A percentile compares a stretch with the other conserved stretches of the same genome.
phyloP scores from a whole-genome alignment of 2,797 vertebrate genomes.

The Monodelphis domestica region DNA sequence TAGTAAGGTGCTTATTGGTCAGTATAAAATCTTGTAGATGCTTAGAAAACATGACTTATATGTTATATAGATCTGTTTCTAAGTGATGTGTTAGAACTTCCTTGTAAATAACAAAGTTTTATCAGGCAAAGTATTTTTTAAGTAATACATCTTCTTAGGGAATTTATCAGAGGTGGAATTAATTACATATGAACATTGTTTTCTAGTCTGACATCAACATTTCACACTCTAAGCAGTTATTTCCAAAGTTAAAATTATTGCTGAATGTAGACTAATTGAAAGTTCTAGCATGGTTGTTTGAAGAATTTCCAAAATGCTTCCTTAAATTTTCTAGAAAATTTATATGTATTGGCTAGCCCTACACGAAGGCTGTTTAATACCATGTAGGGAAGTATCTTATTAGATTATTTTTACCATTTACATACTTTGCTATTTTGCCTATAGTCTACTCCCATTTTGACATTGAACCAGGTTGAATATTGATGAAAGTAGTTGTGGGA shows the following conservation, averaged over 20 bases:
- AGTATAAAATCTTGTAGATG: neutral
- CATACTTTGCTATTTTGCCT: conserved; percentile 6
- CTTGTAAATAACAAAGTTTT: neutral
- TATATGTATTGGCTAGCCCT: neutral
- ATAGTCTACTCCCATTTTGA: conserved; percentile 8
- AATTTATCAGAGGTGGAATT: conserved; percentile 1
- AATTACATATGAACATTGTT: conserved; percentile 14
- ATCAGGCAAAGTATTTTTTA: neutral
- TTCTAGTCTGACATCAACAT: conserved; percentile 23
- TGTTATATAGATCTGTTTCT: neutral
- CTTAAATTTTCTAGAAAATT: conserved; percentile 9
- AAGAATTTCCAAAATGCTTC: conserved; percentile 34
- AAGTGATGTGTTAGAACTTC: neutral
- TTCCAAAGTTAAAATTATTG: conserved; percentile 22
- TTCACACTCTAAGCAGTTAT: conserved; percentile 28
- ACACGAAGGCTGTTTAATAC: neutral
- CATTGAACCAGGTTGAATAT: neutral
- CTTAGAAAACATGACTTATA: neutral
- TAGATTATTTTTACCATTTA: conserved; percentile 21
- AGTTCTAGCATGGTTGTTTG: conserved; percentile 11
- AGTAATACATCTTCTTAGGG: neutral
- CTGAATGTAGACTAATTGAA: conserved; percentile 18
- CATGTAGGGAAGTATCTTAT: neutral
- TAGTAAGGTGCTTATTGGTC: neutral
- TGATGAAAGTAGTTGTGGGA: neutral